Evolutionary conservation across 92 coral and sea anemone species (phyloP).

Genomic region (Desmophyllum pertusum): DNA sequence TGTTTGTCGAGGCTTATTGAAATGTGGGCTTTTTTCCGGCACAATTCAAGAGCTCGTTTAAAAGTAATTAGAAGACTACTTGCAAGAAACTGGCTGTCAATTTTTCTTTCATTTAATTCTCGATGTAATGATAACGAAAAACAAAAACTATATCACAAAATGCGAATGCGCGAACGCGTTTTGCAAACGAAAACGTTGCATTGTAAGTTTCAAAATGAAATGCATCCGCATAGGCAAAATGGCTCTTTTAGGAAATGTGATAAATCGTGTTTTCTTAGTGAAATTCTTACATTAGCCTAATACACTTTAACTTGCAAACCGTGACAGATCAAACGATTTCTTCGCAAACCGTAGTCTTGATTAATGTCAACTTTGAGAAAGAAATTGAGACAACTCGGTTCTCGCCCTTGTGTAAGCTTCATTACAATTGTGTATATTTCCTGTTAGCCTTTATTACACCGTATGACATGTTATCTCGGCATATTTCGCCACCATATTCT

Average conservation of each 20-base stretch:
- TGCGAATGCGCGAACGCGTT: neutral
- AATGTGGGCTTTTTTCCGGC: slow-evolving; percentile 40
- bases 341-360: slow-evolving; percentile 63
- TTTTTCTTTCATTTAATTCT: slow-evolving; percentile 34
- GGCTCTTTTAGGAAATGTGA: slow-evolving; percentile 34
- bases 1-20: slow-evolving; percentile 35
- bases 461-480: slow-evolving; percentile 76
- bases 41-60: slow-evolving; percentile 13
- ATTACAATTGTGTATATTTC: slow-evolving; percentile 74
- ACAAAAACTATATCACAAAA: slow-evolving; percentile 3
- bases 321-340: slow-evolving; percentile 42
- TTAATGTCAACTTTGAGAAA: slow-evolving; percentile 76
- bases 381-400: slow-evolving; percentile 59
- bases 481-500: slow-evolving; percentile 68
- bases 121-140: slow-evolving; percentile 35
- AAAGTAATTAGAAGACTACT: slow-evolving; percentile 45
- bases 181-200: slow-evolving; percentile 1
- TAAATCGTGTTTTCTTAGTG: slow-evolving; percentile 18
- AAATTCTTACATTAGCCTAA: slow-evolving; percentile 44
- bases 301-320: slow-evolving; percentile 31
- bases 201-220: neutral
- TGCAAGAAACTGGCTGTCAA: slow-evolving; percentile 50
- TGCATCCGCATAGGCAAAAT: neutral
- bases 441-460: slow-evolving; percentile 85
- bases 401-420: slow-evolving; percentile 67